Percentiles rank a stretch among this genome's conserved stretches.
Conservation (phyloP, 1,140 invertebrate species). For the Panagrolaimus sp. region DNA sequence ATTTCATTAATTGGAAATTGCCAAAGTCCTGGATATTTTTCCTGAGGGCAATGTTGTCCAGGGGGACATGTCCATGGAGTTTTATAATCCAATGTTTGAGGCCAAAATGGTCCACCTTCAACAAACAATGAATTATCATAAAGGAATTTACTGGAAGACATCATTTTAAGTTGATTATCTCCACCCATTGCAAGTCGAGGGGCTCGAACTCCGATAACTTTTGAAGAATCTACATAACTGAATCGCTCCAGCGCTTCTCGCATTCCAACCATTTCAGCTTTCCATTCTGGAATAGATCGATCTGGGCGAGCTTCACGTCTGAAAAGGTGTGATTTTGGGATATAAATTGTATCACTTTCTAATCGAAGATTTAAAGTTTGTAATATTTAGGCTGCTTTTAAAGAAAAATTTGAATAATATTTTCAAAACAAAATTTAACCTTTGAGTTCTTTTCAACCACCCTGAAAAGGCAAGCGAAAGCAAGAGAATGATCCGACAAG, state of each 20-base stretch:
- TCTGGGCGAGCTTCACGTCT: neutral
- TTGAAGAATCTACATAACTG: conserved; percentile 39
- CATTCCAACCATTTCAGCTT: conserved; percentile 49
- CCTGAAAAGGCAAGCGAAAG: too few species aligned
- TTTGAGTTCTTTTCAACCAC: too few species aligned
- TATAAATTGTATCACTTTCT: conserved; percentile 17
- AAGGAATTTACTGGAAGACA: conserved; percentile 34
- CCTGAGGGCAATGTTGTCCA: conserved; percentile 37
- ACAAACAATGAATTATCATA: conserved; percentile 49
- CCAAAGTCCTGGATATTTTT: conserved; percentile 38
- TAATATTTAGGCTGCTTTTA: neutral
- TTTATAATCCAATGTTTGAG: conserved; percentile 45
- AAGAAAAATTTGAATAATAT: too few species aligned
- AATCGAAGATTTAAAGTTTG: conserved; percentile 25
- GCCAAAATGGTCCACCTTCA: conserved; percentile 46
- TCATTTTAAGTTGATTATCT: conserved; percentile 47
- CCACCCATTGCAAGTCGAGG: conserved; percentile 34
- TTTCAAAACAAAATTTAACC: too few species aligned
- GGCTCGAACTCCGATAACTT: conserved; percentile 43
- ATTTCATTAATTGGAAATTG: conserved; percentile 44
- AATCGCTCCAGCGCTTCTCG: conserved; percentile 43
- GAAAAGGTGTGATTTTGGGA: neutral
- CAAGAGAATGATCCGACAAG: too few species aligned
- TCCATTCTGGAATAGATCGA: conserved; percentile 33
- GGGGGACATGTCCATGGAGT: conserved; percentile 40